phyloP scores from a whole-genome alignment of 2,113 vertebrate genomes.

The Morphnarchus princeps region DNA sequence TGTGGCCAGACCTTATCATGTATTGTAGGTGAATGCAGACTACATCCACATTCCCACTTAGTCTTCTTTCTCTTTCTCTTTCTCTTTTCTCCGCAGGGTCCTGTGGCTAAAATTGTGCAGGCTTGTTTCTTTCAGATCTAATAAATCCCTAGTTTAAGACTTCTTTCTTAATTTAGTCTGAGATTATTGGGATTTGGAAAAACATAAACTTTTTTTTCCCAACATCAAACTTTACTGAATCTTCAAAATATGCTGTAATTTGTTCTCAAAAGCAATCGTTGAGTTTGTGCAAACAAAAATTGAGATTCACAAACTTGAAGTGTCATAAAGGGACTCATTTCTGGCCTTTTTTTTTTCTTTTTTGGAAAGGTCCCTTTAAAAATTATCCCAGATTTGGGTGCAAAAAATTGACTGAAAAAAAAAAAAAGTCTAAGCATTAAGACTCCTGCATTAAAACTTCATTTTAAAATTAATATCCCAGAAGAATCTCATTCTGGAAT shows the following conservation, averaged over 20 bases:
- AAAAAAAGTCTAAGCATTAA: not conserved
- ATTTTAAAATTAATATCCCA: not conserved
- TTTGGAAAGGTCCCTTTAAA: not conserved
- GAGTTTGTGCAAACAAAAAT: not conserved
- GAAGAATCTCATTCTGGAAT: not conserved
- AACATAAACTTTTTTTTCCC: not conserved
- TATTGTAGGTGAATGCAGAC: not conserved
- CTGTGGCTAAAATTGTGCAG: not conserved
- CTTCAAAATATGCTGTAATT: not conserved
- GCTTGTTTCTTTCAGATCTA: not conserved
- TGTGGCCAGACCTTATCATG: not conserved
- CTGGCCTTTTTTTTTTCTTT: not conserved
- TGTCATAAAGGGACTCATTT: not conserved
- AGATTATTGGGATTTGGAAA: not conserved
- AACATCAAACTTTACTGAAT: not conserved
- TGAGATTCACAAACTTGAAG: not conserved
- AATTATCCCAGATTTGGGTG: not conserved
- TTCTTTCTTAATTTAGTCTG: not conserved
- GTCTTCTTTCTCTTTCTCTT: not conserved
- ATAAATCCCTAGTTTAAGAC: not conserved
- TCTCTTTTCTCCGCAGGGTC: not conserved
- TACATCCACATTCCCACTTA: not conserved
- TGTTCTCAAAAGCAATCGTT: not conserved
- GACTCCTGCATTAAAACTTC: not conserved
- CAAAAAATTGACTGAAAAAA: not conserved